phyloP scores from a whole-genome alignment of 2,113 vertebrate genomes.

The Argyrosomus japonicus region DNA sequence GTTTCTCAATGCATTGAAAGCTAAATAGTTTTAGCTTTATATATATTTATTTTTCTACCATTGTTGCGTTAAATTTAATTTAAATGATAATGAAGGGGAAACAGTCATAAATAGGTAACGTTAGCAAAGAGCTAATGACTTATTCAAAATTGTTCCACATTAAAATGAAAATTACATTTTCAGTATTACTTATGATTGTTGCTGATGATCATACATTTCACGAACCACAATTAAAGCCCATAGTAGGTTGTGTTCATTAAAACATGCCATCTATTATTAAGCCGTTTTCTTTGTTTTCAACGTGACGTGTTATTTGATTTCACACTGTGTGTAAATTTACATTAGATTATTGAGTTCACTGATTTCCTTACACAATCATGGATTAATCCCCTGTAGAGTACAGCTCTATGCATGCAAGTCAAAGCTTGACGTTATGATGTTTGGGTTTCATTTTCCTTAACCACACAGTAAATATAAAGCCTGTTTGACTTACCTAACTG shows the following conservation, averaged over 20 bases:
- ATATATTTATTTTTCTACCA: background rate
- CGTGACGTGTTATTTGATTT: background rate
- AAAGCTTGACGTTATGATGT: slow-evolving; percentile 31
- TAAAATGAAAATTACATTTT: no score
- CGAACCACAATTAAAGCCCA: background rate
- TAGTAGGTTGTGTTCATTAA: background rate
- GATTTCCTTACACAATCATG: slow-evolving; percentile 4
- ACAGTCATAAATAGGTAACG: no score
- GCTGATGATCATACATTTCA: background rate
- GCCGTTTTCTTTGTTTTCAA: background rate
- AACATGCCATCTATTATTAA: slow-evolving; percentile 5
- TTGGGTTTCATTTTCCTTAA: slow-evolving; percentile 57
- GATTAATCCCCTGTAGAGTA: slow-evolving; percentile 18
- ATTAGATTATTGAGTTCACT: slow-evolving; percentile 23
- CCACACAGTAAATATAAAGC: slow-evolving; percentile 58
- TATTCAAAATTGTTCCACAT: no score
- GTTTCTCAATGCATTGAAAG: background rate
- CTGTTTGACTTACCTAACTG: slow-evolving; percentile 54
- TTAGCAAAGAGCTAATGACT: no score
- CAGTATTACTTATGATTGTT: no score
- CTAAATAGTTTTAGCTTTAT: background rate
- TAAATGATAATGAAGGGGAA: background rate
- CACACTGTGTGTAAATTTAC: background rate
- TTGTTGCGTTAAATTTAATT: background rate
- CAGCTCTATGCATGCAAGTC: slow-evolving; percentile 24